Evolutionary conservation across 2,888 invertebrate genomes (phyloP).

Genomic region (Caenorhabditis sp.): DNA sequence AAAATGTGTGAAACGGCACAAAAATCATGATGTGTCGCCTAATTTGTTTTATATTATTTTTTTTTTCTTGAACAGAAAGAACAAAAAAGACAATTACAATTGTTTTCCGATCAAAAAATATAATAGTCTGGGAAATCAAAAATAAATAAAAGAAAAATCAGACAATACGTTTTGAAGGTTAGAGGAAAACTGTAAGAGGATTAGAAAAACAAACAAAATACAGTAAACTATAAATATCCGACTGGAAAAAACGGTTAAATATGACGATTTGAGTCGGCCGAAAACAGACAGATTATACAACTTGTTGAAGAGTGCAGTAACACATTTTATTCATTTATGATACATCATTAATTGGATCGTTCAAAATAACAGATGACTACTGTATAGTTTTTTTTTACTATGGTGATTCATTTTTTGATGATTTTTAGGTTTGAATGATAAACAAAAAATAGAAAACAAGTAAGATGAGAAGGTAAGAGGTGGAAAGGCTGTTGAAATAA

Average conservation of each 20-base stretch:
- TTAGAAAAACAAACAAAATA: too few species aligned
- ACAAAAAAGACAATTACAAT: not conserved
- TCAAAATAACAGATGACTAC: not conserved
- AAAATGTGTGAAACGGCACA: too few species aligned
- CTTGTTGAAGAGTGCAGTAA: not conserved
- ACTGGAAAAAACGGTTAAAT: too few species aligned
- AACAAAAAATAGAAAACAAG: slow-evolving; percentile 11
- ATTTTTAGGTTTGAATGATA: too few species aligned
- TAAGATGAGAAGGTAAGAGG: not conserved
- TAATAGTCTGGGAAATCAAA: too few species aligned
- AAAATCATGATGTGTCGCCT: not conserved
- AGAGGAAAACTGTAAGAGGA: too few species aligned
- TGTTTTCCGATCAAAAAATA: not conserved
- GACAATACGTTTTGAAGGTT: not conserved
- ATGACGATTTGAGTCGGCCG: too few species aligned
- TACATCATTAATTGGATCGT: not conserved
- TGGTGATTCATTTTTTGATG: too few species aligned
- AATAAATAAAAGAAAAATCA: not conserved
- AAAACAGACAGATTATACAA: not conserved
- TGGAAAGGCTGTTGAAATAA: too few species aligned
- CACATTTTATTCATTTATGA: not conserved
- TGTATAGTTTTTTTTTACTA: too few species aligned
- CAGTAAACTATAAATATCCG: too few species aligned
- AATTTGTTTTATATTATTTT: too few species aligned
- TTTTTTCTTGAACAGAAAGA: not conserved